Conservation (phyloP, 1,140 invertebrate species). For the Aphelenchoides besseyi region DNA sequence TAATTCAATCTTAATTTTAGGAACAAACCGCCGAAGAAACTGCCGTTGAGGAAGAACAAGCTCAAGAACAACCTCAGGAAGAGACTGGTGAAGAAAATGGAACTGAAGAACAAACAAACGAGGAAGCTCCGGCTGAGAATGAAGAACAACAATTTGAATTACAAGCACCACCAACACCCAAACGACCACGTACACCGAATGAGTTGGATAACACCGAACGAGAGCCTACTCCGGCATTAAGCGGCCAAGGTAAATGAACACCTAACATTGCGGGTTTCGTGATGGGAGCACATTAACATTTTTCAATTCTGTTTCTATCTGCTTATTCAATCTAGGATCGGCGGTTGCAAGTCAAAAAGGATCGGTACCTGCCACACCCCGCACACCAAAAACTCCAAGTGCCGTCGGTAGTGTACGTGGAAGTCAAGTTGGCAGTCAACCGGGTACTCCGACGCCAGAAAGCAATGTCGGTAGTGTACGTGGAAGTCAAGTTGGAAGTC, state of each 20-base stretch:
- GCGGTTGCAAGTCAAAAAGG: constrained; percentile 6
- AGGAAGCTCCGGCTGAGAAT: constrained; percentile 36
- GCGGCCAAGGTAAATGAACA: constrained; percentile 1
- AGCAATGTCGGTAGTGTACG: background rate
- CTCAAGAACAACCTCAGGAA: constrained; percentile 31
- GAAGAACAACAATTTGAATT: constrained; percentile 47
- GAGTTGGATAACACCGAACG: constrained; percentile 43
- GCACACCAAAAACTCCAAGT: constrained; percentile 18
- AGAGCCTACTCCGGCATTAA: constrained; percentile 1
- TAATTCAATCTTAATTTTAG: constrained; percentile 14
- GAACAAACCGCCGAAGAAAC: constrained; percentile 31
- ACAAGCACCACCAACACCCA: constrained; percentile 55
- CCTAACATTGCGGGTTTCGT: too few relatives aligned
- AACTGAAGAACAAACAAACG: constrained; percentile 31
- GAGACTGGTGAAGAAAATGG: constrained; percentile 26
- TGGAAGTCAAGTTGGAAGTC: constrained; percentile 16
- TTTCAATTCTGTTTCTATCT: constrained; percentile 1
- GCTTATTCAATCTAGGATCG: background rate
- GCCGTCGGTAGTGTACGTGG: constrained; percentile 13
- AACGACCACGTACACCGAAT: constrained; percentile 59
- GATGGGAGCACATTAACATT: too few relatives aligned
- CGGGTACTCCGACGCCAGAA: constrained; percentile 6
- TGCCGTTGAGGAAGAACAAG: constrained; percentile 35
- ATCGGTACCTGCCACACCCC: constrained; percentile 20
- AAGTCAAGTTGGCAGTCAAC: constrained; percentile 27